A percentile compares a stretch with the other conserved stretches of the same genome.
Conservation (phyloP, 2,113 vertebrate species). For the Oriolus oriolus region DNA sequence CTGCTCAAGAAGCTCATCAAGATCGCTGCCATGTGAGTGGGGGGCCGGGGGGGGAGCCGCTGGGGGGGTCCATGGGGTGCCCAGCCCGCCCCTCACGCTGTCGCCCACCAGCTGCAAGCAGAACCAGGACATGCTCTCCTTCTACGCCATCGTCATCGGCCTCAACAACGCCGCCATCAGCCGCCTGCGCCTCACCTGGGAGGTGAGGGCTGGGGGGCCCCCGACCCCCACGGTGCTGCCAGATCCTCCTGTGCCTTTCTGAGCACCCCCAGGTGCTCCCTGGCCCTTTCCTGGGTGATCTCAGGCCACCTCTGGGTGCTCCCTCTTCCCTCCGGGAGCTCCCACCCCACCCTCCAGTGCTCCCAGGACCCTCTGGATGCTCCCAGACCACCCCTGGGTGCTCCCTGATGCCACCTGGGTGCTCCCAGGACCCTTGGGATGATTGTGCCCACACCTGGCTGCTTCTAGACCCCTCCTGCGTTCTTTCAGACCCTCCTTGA, state of each 20-base stretch:
- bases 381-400: too few species aligned
- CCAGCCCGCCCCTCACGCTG: not conserved
- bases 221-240: accelerated
- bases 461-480: too few species aligned
- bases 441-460: too few species aligned
- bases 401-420: too few species aligned
- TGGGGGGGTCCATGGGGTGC: not conserved
- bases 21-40: slow-evolving; percentile 89
- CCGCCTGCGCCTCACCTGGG: slow-evolving; percentile 92
- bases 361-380: too few species aligned
- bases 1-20: slow-evolving; percentile 98
- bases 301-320: too few species aligned
- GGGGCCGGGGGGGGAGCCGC: accelerated
- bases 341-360: too few species aligned
- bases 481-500: too few species aligned
- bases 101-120: slow-evolving; percentile 84
- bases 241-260: accelerated
- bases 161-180: slow-evolving; percentile 90
- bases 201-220: slow-evolving; percentile 68
- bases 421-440: too few species aligned
- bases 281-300: not conserved
- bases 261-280: not conserved
- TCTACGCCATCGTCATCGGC: slow-evolving; percentile 91
- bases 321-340: accelerated
- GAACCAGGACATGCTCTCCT: slow-evolving; percentile 95